Conservation (phyloP, 1,140 invertebrate species). For the Tetragnatha versicolor region DNA sequence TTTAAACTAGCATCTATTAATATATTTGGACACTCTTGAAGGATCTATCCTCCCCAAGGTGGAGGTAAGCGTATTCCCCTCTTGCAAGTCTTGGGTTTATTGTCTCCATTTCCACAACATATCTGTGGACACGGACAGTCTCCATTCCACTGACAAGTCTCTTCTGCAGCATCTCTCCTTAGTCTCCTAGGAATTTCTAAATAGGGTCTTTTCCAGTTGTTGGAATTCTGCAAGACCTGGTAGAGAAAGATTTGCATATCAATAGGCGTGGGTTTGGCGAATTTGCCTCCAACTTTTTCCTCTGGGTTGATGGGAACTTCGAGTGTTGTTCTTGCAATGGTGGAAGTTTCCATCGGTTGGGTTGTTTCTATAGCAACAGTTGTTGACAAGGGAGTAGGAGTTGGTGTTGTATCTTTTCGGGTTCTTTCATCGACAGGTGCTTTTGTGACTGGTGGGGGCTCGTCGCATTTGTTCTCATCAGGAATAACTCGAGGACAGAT, state of each 20-base stretch:
- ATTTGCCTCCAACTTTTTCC: neutral
- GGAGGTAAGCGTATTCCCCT: constrained; percentile 41
- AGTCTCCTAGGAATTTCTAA: neutral
- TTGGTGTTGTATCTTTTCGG: neutral
- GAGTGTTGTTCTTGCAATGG: neutral
- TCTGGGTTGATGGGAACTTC: neutral
- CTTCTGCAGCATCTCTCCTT: neutral
- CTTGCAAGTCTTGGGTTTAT: constrained; percentile 10
- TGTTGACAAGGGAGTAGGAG: neutral
- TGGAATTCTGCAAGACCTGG: neutral
- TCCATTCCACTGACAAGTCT: constrained; percentile 34
- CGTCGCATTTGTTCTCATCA: neutral
- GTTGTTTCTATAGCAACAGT: neutral
- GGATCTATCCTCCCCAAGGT: constrained; percentile 28
- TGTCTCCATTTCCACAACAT: constrained; percentile 13
- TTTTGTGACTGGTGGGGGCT: neutral
- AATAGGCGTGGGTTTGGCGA: neutral
- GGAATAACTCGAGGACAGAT: constrained; percentile 4
- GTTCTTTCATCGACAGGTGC: neutral
- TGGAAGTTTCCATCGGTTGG: neutral
- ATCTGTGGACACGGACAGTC: constrained; percentile 50
- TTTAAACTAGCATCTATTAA: too few species aligned
- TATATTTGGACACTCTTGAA: too few species aligned
- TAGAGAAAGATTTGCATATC: constrained; percentile 20
- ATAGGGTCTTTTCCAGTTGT: neutral